Base-by-base conservation (phyloP, 2,888 invertebrate genomes). In the Zygogramma bicolorata region DNA sequence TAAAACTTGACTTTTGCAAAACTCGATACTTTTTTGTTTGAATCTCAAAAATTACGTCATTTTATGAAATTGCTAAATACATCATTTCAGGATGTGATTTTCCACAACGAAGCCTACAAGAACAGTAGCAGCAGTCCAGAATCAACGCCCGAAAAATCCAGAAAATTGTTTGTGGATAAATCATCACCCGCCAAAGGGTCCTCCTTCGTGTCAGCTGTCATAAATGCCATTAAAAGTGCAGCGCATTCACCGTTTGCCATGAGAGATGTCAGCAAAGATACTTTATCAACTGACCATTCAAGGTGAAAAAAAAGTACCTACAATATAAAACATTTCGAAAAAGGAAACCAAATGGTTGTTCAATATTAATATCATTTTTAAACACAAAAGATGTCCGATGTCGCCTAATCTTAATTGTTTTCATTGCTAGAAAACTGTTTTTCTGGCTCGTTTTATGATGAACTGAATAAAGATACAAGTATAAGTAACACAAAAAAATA, bases 31-130 rank as follows among this genome's bases (percentile, higher is more conserved):
- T n/a, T n/a, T n/a, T 29, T 29, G 29, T 29, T 29, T 29, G 29
- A 29, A 5, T 29, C 7, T 29, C 29, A 5, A 29, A 29, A n/a
- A 38, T 38, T 38, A 13, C 0, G n/a, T 38, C 3, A 13, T 38
- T 4, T 38, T 13, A 38, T 38, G 5, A n/a, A n/a, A n/a, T n/a
- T 38, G 10, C n/a, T 38, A 0, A 38, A 15, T 46, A 20, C 34
- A 25, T 49, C 75, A 77, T 85, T 85, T 74, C 79, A 93, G 92
- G 93, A 94, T 82, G 92, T 92, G 70, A 92, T 94, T 79, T 95
- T 92, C 85, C 94, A 94, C 83, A 94, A 94, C 81, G 95, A 95
- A 85, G 92, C 91, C 0, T 93, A 92, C 85, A 92, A 93, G 81
- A 91, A 91, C 81, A 93, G 93, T 84, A 92, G 92, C 85, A 92